Evolutionary conservation across 2,888 invertebrate genomes (phyloP), one percentile per base, ranked within the genome.

Genomic region (Sarcophaga carnaria): DNA sequence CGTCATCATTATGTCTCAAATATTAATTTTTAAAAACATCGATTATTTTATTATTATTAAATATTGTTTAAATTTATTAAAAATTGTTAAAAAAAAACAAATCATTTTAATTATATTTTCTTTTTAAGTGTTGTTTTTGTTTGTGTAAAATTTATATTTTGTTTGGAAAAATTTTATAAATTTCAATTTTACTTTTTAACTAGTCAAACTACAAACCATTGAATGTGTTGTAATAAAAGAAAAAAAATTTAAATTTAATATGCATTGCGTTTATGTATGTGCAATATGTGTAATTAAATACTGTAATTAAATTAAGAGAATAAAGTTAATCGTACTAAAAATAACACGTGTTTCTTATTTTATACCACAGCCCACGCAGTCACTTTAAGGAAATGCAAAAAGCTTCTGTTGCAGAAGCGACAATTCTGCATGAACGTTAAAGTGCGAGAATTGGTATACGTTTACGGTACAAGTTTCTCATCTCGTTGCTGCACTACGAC

Each of bases 151-250:
- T 60, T 80, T 75, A 69, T 82, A 72, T 78, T 69, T 79, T 37
- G 6, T 59, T 74, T 37, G 17, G 60, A 8, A 80, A 27, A 54
- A 37, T 62, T 60, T 62, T 67, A 60, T 54, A 69, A 72, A 45
- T 4, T 76, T 37, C 10, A 10, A 37, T 10, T 37, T 37, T 37
- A 37, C 6, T 37, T 37, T 74, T 64, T 49, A 80, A 49, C 72
- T 80, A 85, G 80, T 85, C 77, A 81, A 77, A 22, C 14, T 54
- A 37, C 20, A 17, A 49, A 62, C 20, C 59, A 60, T 47, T 79
- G 20, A 49, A 49, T 63, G 69, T 37, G 37, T 37, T 37, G 37
- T 37, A 37, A 37, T 37, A 3, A 37, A 37, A 37, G 37, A 37
- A 37, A 37, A 8, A 8, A 37, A 37, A 25, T 45, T 60, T 54